Conservation (phyloP, 1,140 invertebrate genomes). For the Cherax destructor region DNA sequence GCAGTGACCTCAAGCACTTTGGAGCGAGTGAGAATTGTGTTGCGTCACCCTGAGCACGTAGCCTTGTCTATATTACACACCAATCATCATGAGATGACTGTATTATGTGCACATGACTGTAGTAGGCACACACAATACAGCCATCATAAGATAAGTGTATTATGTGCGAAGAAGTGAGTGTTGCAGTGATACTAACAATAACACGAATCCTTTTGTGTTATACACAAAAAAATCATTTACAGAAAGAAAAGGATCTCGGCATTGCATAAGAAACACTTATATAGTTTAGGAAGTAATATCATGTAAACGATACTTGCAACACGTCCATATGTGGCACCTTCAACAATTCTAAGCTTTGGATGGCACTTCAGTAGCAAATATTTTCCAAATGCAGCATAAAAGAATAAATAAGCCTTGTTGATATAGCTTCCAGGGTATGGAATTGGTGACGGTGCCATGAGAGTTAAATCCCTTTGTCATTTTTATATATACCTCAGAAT, state of each 20-base stretch:
- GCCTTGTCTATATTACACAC: neutral
- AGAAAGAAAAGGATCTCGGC: neutral
- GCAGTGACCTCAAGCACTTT: neutral
- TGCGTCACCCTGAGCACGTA: neutral
- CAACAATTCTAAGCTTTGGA: neutral
- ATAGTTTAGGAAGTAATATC: neutral
- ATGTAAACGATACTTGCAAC: conserved; percentile 2
- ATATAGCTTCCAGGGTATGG: conserved; percentile 1
- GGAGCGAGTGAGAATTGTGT: neutral
- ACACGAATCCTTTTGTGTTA: neutral
- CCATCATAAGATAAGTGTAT: no score
- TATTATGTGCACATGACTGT: no score
- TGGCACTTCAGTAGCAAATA: conserved; percentile 4
- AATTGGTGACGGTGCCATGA: conserved; percentile 13
- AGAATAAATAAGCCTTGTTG: conserved; percentile 27
- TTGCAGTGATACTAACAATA: neutral
- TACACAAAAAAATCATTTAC: no score
- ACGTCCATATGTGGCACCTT: conserved; percentile 18
- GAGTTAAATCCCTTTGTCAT: neutral
- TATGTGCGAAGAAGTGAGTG: neutral
- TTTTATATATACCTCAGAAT: neutral
- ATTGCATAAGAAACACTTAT: conserved; percentile 24
- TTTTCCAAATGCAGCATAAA: conserved; percentile 8
- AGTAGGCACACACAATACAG: no score
- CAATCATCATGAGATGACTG: no score